Conservation (phyloP, 2,888 invertebrate genomes). For the Parapristionchus giblindavisi region DNA sequence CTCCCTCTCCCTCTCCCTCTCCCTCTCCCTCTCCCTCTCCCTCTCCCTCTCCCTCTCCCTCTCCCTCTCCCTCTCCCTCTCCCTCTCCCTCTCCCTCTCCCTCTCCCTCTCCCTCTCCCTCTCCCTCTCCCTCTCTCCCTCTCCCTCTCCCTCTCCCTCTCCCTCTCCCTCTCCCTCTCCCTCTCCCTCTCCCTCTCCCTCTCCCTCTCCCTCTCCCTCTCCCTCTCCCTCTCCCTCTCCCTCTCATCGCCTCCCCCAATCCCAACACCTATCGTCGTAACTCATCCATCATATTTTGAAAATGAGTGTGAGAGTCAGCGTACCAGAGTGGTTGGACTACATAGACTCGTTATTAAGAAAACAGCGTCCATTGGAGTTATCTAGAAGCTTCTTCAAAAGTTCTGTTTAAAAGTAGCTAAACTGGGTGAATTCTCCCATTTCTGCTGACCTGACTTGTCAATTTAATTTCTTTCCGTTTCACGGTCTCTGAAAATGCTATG, state of each 20-base stretch:
- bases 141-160: background rate
- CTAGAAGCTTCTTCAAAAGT: no score
- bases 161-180: background rate
- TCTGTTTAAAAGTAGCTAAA: no score
- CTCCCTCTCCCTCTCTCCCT: background rate
- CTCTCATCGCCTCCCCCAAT: no score
- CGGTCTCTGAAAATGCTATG: no score
- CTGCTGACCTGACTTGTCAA: no score
- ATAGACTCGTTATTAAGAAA: no score
- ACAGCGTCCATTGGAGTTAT: no score
- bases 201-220: background rate
- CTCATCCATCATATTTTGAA: no score
- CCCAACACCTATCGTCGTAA: background rate
- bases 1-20: background rate
- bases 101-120: background rate
- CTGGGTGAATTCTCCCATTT: no score
- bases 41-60: background rate
- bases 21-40: background rate
- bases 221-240: background rate
- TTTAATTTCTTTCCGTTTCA: no score
- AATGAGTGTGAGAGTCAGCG: no score
- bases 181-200: slow-evolving; percentile 5
- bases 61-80: background rate
- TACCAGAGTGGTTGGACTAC: no score
- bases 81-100: background rate